Evolutionary conservation across 2,888 invertebrate species (phyloP).

Genomic region (Aphidius colemani): DNA sequence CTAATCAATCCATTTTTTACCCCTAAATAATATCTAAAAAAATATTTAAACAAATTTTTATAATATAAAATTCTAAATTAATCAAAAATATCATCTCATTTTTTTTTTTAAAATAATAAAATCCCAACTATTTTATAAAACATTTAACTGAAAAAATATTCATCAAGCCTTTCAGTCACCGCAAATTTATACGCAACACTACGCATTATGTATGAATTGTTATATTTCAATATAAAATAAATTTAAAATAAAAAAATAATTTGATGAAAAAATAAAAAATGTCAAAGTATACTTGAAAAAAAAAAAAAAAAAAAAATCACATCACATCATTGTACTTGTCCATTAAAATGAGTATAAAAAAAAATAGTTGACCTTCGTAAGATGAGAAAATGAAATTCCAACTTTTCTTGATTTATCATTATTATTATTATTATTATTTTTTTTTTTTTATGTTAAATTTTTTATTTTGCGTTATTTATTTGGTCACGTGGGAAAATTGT

Average conservation of each 20-base stretch:
- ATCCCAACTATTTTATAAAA: constrained; percentile 8
- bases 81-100: neutral
- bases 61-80: neutral
- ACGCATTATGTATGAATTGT: constrained; percentile 25
- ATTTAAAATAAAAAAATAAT: constrained; percentile 19
- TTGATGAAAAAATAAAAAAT: constrained; percentile 26
- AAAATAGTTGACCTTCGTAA: neutral
- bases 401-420: neutral
- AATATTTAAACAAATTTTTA: neutral
- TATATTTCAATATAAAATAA: constrained; percentile 14
- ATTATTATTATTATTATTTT: too few species aligned
- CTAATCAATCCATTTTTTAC: neutral
- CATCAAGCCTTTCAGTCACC: constrained; percentile 12
- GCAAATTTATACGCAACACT: constrained; percentile 24
- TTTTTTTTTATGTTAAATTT: neutral
- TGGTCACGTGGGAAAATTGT: constrained; percentile 27
- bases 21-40: neutral
- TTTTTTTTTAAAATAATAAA: constrained; percentile 7
- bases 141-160: constrained; percentile 1
- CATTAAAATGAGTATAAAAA: constrained; percentile 9
- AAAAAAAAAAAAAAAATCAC: neutral
- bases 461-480: constrained; percentile 14
- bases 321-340: too few species aligned
- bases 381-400: constrained; percentile 8
- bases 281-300: constrained; percentile 23